Percentiles rank a stretch among this genome's conserved stretches.
Evolutionary conservation across 2,113 vertebrate species (phyloP).

Genomic region (Alethe castanea): DNA sequence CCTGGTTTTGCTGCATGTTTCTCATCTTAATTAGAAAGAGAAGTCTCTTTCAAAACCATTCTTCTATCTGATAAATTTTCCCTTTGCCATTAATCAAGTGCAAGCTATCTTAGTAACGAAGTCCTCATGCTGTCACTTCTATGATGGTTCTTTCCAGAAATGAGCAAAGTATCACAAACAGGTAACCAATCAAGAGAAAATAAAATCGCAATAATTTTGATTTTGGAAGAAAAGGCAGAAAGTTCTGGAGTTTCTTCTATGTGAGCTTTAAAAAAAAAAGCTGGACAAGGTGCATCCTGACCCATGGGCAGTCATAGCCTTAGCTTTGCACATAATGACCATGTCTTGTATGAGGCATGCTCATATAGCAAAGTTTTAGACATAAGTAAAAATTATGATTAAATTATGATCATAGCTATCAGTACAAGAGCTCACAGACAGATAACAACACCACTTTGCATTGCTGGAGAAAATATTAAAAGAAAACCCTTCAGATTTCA

Average conservation of each 20-base stretch:
- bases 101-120: not conserved
- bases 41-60: not conserved
- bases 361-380: not conserved
- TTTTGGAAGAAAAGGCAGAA: not conserved
- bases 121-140: not conserved
- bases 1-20: not conserved
- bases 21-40: not conserved
- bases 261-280: not conserved
- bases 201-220: not conserved
- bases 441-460: not conserved
- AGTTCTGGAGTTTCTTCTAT: not conserved
- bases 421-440: not conserved
- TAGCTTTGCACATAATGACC: not conserved
- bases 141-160: not conserved
- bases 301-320: not conserved
- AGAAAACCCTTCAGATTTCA: not conserved
- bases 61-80: not conserved
- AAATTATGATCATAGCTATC: not conserved
- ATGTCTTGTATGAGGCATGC: not conserved
- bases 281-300: not conserved
- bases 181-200: not conserved
- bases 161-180: not conserved
- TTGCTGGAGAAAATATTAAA: not conserved
- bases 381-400: not conserved
- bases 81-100: not conserved